phyloP scores from a whole-genome alignment of 2,113 vertebrate genomes.

The Bubo blakistoni region DNA sequence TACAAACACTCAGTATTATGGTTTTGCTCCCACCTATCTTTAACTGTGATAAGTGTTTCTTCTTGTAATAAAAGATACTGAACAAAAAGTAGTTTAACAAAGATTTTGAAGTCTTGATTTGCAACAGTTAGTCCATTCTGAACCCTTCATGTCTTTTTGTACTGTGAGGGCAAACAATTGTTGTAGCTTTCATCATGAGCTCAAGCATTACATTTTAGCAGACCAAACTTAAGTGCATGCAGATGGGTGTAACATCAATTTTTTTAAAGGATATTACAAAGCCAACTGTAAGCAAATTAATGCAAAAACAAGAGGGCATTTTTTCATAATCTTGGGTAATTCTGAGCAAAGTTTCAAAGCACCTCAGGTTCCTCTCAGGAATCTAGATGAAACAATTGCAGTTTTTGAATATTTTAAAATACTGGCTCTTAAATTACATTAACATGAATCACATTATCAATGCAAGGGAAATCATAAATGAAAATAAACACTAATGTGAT shows the following conservation, averaged over 20 bases:
- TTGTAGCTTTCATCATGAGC: constrained; percentile 24
- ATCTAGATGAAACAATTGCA: not conserved
- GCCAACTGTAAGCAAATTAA: not conserved
- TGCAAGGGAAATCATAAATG: not conserved
- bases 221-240: not conserved
- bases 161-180: constrained; percentile 12
- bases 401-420: not conserved
- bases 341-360: not conserved
- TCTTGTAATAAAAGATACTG: not conserved
- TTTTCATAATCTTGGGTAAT: not conserved
- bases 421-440: not conserved
- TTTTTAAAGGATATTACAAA: not conserved
- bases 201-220: constrained; percentile 20
- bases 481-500: not conserved
- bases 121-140: constrained; percentile 5
- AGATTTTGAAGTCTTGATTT: constrained; percentile 33
- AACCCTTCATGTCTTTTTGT: constrained; percentile 25
- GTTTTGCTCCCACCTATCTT: not conserved
- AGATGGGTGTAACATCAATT: not conserved
- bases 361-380: not conserved
- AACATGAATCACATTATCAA: not conserved
- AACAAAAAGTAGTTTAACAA: not conserved
- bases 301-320: not conserved
- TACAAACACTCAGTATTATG: not conserved
- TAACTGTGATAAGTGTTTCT: not conserved